phyloP scores from a whole-genome alignment of 2,797 vertebrate species.

The Taenioides sp. region DNA sequence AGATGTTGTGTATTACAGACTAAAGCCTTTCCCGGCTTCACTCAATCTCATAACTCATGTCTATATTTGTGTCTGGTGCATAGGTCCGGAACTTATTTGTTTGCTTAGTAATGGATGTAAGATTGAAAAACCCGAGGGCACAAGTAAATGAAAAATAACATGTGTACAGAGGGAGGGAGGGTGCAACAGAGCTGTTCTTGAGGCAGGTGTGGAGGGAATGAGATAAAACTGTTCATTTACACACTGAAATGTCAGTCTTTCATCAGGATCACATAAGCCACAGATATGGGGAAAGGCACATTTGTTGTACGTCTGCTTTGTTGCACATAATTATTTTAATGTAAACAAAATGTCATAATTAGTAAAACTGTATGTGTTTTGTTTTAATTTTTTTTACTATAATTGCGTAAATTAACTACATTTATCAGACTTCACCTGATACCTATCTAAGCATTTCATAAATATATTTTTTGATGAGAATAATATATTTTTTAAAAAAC shows the following conservation, averaged over 20 bases:
- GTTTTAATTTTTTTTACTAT: no score
- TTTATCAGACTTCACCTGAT: no score
- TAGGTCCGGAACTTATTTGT: slow-evolving; percentile 80
- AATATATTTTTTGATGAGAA: no score
- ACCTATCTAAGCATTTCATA: no score
- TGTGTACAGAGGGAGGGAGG: slow-evolving; percentile 59
- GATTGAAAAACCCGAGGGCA: slow-evolving; percentile 81
- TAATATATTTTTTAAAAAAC: no score
- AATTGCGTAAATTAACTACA: no score
- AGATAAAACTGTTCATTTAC: slow-evolving; percentile 63
- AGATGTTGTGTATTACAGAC: slow-evolving; percentile 78
- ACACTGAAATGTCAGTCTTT: slow-evolving; percentile 70
- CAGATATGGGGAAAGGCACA: slow-evolving; percentile 58
- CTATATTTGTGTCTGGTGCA: slow-evolving; percentile 81
- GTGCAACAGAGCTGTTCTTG: slow-evolving; percentile 58
- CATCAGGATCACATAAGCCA: slow-evolving; percentile 66
- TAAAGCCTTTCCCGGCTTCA: slow-evolving; percentile 69
- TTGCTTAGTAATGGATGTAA: slow-evolving; percentile 80
- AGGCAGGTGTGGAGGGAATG: slow-evolving; percentile 72
- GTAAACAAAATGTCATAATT: background rate
- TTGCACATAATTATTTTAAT: background rate
- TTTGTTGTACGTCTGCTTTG: background rate
- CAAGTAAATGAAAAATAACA: slow-evolving; percentile 84
- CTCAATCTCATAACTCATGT: slow-evolving; percentile 80
- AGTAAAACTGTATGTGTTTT: no score